Percentiles rank a stretch among this genome's conserved stretches.
Conservation (phyloP, 2,888 invertebrate species). For the Sesia apiformis region DNA sequence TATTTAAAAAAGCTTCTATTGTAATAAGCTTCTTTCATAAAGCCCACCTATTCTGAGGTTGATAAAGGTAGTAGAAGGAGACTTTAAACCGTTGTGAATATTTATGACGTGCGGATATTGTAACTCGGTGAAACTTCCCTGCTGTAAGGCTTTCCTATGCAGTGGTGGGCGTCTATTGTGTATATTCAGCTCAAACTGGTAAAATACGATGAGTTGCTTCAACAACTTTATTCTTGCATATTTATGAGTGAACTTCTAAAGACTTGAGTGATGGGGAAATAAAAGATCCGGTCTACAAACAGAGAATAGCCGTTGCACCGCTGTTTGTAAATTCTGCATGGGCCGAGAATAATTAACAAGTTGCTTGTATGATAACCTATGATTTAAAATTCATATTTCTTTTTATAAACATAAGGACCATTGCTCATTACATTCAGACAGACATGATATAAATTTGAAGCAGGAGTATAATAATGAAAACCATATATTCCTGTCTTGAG, state of each 20-base stretch:
- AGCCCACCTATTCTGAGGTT: slow-evolving; percentile 13
- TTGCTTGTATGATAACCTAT: no score
- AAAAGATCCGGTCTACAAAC: slow-evolving; percentile 7
- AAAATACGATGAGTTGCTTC: slow-evolving; percentile 48
- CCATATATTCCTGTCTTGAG: no score
- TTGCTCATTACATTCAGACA: no score
- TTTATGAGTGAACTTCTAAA: slow-evolving; percentile 61
- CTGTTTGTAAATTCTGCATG: not conserved
- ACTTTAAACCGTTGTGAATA: slow-evolving; percentile 50
- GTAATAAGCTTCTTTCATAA: not conserved
- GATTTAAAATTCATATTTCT: no score
- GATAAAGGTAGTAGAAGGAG: slow-evolving; percentile 36
- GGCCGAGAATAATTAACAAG: no score
- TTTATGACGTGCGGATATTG: slow-evolving; percentile 61
- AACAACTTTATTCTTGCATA: slow-evolving; percentile 56
- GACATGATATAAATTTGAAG: no score
- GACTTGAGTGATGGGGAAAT: slow-evolving; percentile 60
- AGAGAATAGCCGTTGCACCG: not conserved
- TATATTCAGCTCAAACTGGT: slow-evolving; percentile 48
- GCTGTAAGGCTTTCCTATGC: slow-evolving; percentile 20
- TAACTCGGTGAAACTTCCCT: slow-evolving; percentile 46
- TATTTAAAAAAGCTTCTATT: no score
- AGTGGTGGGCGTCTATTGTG: slow-evolving; percentile 32
- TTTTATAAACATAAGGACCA: no score
- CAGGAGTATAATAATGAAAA: no score